A percentile compares a stretch with the other conserved stretches of the same genome.
Conservation (phyloP, 1,140 invertebrate genomes). For the Amyelois transitella region DNA sequence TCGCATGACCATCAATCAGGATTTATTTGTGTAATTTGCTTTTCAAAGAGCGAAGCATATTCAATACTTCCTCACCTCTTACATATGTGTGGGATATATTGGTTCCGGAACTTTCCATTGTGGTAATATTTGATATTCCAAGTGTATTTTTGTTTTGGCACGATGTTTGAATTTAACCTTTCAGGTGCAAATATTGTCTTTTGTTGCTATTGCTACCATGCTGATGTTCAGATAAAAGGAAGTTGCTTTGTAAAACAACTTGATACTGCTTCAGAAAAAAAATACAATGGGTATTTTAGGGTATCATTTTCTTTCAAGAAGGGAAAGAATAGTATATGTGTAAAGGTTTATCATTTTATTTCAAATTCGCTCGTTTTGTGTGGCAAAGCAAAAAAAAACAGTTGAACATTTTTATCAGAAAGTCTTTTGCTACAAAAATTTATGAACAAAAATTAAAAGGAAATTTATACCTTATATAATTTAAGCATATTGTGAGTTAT, state of each 20-base stretch:
- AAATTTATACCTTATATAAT: too few species aligned
- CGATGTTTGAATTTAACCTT: slow-evolving; percentile 5
- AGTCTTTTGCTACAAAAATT: too few species aligned
- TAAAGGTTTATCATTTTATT: too few species aligned
- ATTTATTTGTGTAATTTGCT: slow-evolving; percentile 19
- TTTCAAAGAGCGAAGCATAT: slow-evolving; percentile 9
- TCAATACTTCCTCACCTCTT: background rate
- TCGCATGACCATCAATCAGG: slow-evolving; percentile 25
- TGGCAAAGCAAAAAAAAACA: too few species aligned
- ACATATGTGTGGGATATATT: background rate
- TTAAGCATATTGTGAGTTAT: too few species aligned
- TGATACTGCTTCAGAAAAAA: background rate
- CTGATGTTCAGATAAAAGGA: background rate
- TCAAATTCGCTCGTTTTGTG: too few species aligned
- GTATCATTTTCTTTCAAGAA: too few species aligned
- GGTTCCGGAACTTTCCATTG: slow-evolving; percentile 2
- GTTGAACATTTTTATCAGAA: too few species aligned
- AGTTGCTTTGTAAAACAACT: slow-evolving; percentile 1
- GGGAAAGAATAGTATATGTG: too few species aligned
- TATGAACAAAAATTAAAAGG: too few species aligned
- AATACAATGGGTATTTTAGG: background rate
- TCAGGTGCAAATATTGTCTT: slow-evolving; percentile 3
- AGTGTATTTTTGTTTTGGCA: slow-evolving; percentile 4
- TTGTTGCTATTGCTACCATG: background rate
- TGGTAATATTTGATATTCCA: background rate